Evolutionary conservation across 2,888 invertebrate species (phyloP).

Genomic region (Spodoptera picta): DNA sequence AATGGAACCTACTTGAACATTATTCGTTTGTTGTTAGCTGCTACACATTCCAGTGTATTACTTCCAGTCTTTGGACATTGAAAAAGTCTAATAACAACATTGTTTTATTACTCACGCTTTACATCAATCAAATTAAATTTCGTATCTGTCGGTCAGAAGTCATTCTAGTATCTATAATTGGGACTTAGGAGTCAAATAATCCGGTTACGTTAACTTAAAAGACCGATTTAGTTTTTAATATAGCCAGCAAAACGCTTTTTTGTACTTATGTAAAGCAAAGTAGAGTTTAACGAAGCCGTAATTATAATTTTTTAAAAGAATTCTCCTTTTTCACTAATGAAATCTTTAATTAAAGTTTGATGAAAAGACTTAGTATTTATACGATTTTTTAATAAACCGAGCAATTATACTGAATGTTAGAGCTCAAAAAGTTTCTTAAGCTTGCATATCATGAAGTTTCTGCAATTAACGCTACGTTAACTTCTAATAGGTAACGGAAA

Average conservation of each 20-base stretch:
- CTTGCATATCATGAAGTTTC: conserved; percentile 9
- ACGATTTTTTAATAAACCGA: conserved; percentile 45
- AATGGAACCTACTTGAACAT: conserved; percentile 35
- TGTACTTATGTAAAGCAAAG: conserved; percentile 77
- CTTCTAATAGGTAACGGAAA: background rate
- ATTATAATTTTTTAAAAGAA: conserved; percentile 80
- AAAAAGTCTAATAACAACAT: conserved; percentile 46
- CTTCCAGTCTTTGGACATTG: conserved; percentile 37
- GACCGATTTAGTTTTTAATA: conserved; percentile 75
- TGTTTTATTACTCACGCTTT: conserved; percentile 38
- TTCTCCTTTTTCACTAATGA: conserved; percentile 74
- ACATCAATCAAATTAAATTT: conserved; percentile 33
- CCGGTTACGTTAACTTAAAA: conserved; percentile 53
- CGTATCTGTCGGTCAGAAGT: background rate
- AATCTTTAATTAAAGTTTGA: conserved; percentile 76
- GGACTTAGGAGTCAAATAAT: conserved; percentile 23
- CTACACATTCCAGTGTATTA: conserved; percentile 40
- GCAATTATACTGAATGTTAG: conserved; percentile 33
- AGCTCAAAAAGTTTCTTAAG: conserved; percentile 18
- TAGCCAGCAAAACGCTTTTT: conserved; percentile 73
- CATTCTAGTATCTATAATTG: conserved; percentile 19
- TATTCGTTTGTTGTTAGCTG: conserved; percentile 40
- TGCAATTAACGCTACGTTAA: background rate
- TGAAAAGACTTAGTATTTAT: conserved; percentile 62
- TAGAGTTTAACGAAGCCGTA: conserved; percentile 82